Evolutionary conservation across 2,113 vertebrate species (phyloP).

Genomic region (Dipodomys ordii): DNA sequence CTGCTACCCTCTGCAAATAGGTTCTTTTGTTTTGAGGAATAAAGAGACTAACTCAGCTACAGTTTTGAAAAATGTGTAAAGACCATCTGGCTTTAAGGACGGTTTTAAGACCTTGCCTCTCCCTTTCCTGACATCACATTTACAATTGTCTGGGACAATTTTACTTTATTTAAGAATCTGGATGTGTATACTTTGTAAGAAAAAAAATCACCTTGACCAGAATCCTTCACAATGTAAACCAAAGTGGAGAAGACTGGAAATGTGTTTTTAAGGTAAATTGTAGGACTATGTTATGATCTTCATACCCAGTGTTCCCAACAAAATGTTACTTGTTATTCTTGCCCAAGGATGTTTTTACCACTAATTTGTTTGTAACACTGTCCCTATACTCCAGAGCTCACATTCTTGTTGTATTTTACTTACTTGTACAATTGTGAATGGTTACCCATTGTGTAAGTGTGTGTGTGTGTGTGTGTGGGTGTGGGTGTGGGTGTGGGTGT

Average conservation of each 20-base stretch:
- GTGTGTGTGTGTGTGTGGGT: too few relatives aligned
- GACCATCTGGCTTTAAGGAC: constrained; percentile 49
- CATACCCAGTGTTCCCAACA: neutral
- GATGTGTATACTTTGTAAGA: constrained; percentile 49
- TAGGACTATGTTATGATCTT: constrained; percentile 30
- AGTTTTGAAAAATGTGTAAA: constrained; percentile 60
- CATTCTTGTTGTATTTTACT: constrained; percentile 14
- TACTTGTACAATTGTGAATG: constrained; percentile 40
- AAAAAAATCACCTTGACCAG: constrained; percentile 44
- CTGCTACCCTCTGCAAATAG: constrained; percentile 63
- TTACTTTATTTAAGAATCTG: constrained; percentile 52
- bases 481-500: neutral
- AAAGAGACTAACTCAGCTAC: constrained; percentile 49
- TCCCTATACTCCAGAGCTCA: neutral
- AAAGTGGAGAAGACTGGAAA: constrained; percentile 19
- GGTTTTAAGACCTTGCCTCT: constrained; percentile 38
- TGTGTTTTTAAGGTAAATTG: constrained; percentile 52
- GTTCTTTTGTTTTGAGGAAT: constrained; percentile 74
- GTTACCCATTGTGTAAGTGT: too few relatives aligned
- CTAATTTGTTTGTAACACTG: constrained; percentile 39
- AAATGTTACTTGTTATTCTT: constrained; percentile 31
- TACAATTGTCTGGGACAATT: constrained; percentile 59
- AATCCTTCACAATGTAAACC: constrained; percentile 49
- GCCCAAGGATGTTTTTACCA: neutral
- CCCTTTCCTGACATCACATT: neutral